Conservation (phyloP, 2,797 vertebrate genomes). For the Cynopterus sphinx region DNA sequence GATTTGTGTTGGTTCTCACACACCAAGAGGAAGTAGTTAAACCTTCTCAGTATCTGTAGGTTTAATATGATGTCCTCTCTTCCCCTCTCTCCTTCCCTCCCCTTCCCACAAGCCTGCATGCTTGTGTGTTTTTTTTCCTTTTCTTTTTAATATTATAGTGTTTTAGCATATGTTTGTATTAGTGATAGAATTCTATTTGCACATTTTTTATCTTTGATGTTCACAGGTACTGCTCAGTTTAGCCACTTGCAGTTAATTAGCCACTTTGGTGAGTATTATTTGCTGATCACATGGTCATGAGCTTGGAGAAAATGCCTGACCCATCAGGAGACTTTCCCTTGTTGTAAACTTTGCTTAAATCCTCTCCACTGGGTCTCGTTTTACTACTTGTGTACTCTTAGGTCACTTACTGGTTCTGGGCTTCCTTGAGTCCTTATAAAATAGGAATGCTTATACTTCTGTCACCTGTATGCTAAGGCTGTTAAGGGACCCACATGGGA, state of each 20-base stretch:
- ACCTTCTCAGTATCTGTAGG: not conserved
- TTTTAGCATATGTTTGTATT: not conserved
- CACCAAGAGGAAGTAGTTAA: not conserved
- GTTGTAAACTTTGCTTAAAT: not conserved
- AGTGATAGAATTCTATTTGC: not conserved
- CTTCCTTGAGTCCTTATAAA: constrained; percentile 1
- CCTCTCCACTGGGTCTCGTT: not conserved
- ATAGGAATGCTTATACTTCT: not conserved
- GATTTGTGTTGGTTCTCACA: not conserved
- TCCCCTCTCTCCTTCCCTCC: rapidly evolving
- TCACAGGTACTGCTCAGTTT: constrained; percentile 25
- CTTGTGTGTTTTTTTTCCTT: not conserved
- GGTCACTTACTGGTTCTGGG: not conserved
- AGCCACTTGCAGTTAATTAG: constrained; percentile 6
- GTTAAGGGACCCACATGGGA: not conserved
- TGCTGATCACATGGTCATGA: not conserved
- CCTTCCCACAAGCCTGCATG: too few species aligned
- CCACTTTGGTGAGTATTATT: not conserved
- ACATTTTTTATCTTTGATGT: not conserved
- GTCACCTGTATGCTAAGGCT: not conserved
- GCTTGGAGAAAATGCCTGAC: not conserved
- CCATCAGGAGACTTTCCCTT: not conserved
- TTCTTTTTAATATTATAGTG: not conserved
- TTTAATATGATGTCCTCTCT: not conserved
- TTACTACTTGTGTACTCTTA: not conserved